Conservation (phyloP, 2,888 invertebrate genomes). For the Prionchulus punctatus region DNA sequence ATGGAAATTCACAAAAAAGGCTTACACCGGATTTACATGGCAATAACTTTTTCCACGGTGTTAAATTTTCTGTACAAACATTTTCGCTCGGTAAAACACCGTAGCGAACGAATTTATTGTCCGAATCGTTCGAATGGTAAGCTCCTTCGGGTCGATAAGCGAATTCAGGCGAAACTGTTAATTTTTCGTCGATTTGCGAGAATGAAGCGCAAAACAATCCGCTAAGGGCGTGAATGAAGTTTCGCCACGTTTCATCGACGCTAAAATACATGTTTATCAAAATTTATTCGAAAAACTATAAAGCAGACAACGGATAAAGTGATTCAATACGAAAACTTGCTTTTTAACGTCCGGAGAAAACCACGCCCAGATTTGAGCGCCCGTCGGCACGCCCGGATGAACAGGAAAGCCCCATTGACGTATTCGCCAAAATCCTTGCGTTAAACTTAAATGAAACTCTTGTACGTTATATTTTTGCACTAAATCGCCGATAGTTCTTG, state of each 20-base stretch:
- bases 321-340: slow-evolving; percentile 30
- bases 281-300: slow-evolving; percentile 3
- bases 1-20: neutral
- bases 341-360: slow-evolving; percentile 51
- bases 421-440: slow-evolving; percentile 83
- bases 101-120: slow-evolving; percentile 40
- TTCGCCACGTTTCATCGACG: slow-evolving; percentile 65
- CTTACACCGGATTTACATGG: slow-evolving; percentile 59
- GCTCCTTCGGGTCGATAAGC: slow-evolving; percentile 61
- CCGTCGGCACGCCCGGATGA: slow-evolving; percentile 70
- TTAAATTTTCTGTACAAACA: slow-evolving; percentile 94
- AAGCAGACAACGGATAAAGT: slow-evolving; percentile 5
- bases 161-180: slow-evolving; percentile 65
- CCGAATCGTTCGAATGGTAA: neutral
- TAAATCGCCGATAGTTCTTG: slow-evolving; percentile 36
- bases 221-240: slow-evolving; percentile 70
- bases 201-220: slow-evolving; percentile 90
- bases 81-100: slow-evolving; percentile 84
- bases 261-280: slow-evolving; percentile 35
- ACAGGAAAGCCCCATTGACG: slow-evolving; percentile 79
- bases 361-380: slow-evolving; percentile 86
- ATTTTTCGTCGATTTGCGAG: slow-evolving; percentile 72
- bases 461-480: slow-evolving; percentile 57
- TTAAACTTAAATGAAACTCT: slow-evolving; percentile 75
- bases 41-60: slow-evolving; percentile 90